These are phyloP conservation scores for Sabatieria punctata DNA, from an alignment of 2,888 invertebrate genomes.

Conservation along the genomic window DNA sequence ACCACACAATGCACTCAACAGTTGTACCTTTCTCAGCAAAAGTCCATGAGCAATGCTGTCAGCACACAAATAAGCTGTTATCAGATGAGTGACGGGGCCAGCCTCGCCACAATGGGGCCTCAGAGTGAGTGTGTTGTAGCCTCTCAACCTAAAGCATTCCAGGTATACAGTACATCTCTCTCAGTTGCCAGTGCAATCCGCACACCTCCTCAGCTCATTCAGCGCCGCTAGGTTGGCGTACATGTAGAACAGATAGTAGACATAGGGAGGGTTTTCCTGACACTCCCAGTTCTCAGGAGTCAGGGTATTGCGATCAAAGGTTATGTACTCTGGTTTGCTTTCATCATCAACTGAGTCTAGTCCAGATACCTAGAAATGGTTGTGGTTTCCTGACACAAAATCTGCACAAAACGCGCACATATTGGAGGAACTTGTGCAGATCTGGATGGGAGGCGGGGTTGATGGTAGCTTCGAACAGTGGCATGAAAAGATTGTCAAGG, in stretches of 20 bases:
- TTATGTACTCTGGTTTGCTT: constrained; percentile 87
- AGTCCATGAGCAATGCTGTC: constrained; percentile 97
- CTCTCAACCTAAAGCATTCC: constrained; percentile 50
- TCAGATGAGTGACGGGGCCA: constrained; percentile 88
- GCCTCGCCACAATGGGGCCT: constrained; percentile 98
- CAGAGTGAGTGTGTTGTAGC: constrained; percentile 76
- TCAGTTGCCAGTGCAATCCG: constrained; percentile 71
- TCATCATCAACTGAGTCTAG: constrained; percentile 99
- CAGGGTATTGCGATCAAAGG: constrained; percentile 51
- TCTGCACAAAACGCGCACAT: constrained; percentile 42
- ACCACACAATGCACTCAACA: constrained; percentile 32
- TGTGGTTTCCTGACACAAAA: not conserved
- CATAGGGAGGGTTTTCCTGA: constrained; percentile 89
- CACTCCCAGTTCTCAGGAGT: constrained; percentile 69
- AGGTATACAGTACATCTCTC: not conserved
- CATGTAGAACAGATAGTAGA: constrained; percentile 95
- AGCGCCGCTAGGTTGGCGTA: constrained; percentile 88
- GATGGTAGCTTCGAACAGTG: constrained; percentile 87
- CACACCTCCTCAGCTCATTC: constrained; percentile 84
- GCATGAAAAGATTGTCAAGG: constrained; percentile 79
- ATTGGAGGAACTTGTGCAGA: constrained; percentile 61
- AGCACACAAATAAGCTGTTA: constrained; percentile 86
- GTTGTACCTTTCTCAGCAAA: constrained; percentile 62
- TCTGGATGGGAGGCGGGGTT: constrained; percentile 79
- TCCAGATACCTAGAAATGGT: constrained; percentile 58